These are phyloP conservation scores for Carcina quercana DNA, from an alignment of 2,888 invertebrate species.

Conservation along the genomic window DNA sequence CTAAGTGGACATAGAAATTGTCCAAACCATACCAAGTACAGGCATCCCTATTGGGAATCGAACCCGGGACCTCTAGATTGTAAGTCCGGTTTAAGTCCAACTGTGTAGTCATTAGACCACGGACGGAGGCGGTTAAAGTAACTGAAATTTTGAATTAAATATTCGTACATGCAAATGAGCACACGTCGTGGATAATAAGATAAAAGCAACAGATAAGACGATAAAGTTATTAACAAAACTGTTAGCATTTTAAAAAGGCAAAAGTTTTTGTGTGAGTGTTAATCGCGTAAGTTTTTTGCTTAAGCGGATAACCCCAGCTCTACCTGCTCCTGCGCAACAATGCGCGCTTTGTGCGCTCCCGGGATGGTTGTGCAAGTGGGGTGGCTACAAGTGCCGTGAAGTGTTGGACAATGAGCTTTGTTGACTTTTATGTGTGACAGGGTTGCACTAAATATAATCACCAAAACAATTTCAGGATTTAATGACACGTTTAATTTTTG, in stretches of 20 bases:
- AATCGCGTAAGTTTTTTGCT: conserved; percentile 72
- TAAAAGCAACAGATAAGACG: conserved; percentile 13
- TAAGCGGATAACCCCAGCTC: conserved; percentile 71
- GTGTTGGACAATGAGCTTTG: conserved; percentile 25
- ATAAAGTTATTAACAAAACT: conserved; percentile 42
- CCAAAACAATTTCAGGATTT: too few species aligned
- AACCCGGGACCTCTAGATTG: too few species aligned
- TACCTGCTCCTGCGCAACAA: conserved; percentile 57
- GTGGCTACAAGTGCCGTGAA: conserved; percentile 26
- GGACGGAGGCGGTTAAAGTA: too few species aligned
- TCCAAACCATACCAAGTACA: too few species aligned
- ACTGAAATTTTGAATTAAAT: conserved; percentile 4
- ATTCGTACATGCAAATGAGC: conserved; percentile 29
- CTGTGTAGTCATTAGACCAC: too few species aligned
- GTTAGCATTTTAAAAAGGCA: conserved; percentile 44
- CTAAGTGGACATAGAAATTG: too few species aligned
- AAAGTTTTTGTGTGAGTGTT: conserved; percentile 55
- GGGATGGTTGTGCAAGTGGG: conserved; percentile 47
- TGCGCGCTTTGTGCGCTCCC: conserved; percentile 38
- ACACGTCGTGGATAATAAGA: conserved; percentile 39
- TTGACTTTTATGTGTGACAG: conserved; percentile 24
- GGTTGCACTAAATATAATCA: too few species aligned
- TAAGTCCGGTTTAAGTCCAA: too few species aligned
- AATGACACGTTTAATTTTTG: too few species aligned
- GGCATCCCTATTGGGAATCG: too few species aligned